Evolutionary conservation across 2,888 invertebrate species (phyloP), one percentile per base, ranked within the genome.

Genomic region (Taenaris catops): DNA sequence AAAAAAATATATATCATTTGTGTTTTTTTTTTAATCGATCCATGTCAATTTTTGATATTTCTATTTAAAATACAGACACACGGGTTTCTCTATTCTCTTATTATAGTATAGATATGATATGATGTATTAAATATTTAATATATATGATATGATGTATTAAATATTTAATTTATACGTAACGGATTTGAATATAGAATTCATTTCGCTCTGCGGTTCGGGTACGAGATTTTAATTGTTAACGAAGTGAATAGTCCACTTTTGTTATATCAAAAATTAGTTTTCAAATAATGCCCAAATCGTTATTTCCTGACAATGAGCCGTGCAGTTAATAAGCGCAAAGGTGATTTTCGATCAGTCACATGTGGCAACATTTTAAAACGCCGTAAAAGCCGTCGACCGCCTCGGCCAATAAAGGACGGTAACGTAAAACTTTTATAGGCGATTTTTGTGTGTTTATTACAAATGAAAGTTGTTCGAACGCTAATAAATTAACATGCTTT

Each of bases 401-500:
- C 20, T 42, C 54, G 51, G 45, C 33, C 52, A 38, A 62, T 53
- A 64, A 61, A 53, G 49, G 44, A 53, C 67, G 46, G 46, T 73
- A 60, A 41, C 43, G 5, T 39, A 32, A 49, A 51, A 52, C 47
- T 48, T 60, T 67, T 74, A 81, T 58, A 69, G 62, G 52, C 57
- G 58, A 66, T 65, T 73, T 74, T 73, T 51, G 63, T 58, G 51
- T 72, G 69, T 68, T 66, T 65, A 63, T 60, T 53, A 63, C 67
- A 71, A 70, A 74, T 71, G 75, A 70, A 73, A 75, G 63, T 70
- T 71, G 74, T 70, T 71, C 64, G 78, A 69, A 72, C 67, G 65
- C 68, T 73, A 78, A 86, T 87, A 87, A 86, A 86, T 87, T 86
- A 86, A 70, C 73, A 71, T 73, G 68, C 70, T 81, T 83, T 87